Evolutionary conservation across 2,888 invertebrate species (phyloP), one percentile per base, ranked within the genome.

Genomic region (Paralinhomoeus sp.): DNA sequence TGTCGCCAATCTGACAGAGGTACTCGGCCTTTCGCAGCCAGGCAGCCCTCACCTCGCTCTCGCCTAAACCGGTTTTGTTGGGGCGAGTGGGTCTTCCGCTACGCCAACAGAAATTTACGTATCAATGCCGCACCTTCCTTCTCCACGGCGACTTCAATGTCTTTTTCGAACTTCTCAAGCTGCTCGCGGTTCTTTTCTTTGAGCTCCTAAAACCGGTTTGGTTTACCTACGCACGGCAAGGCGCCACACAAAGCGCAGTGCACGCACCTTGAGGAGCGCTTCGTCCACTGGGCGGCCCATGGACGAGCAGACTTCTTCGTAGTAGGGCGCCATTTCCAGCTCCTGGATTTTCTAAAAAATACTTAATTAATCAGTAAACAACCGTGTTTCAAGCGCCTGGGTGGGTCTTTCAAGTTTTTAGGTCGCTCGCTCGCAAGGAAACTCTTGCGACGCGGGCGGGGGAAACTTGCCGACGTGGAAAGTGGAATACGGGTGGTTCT

Each of bases 81-180:
- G n/a, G n/a, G n/a, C n/a, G n/a, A n/a, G n/a, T n/a, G n/a, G n/a
- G n/a, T n/a, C n/a, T n/a, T n/a, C n/a, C n/a, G n/a, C n/a, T n/a
- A n/a, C n/a, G n/a, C n/a, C n/a, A n/a, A n/a, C n/a, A n/a, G n/a
- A n/a, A n/a, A n/a, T n/a, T n/a, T n/a, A n/a, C n/a, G n/a, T n/a
- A n/a, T n/a, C n/a, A n/a, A n/a, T n/a, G n/a, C n/a, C 45, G 12
- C 34, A 57, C 57, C 80, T 22, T 82, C 67, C 63, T 83, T 84
- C 55, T 81, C 75, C 54, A 83, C 83, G 0, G 83, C 83, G 66
- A 85, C 84, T 53, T 78, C 78, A 54, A 84, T 80, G 3, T 77
- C 77, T 49, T 76, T 78, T 65, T 87, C 74, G 49, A 87, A 70
- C 55, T 77, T 76, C 49, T 75, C 72, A 42, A 87, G 63, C 22